Evolutionary conservation across 2,113 vertebrate genomes (phyloP).

Genomic region (Solea senegalensis): DNA sequence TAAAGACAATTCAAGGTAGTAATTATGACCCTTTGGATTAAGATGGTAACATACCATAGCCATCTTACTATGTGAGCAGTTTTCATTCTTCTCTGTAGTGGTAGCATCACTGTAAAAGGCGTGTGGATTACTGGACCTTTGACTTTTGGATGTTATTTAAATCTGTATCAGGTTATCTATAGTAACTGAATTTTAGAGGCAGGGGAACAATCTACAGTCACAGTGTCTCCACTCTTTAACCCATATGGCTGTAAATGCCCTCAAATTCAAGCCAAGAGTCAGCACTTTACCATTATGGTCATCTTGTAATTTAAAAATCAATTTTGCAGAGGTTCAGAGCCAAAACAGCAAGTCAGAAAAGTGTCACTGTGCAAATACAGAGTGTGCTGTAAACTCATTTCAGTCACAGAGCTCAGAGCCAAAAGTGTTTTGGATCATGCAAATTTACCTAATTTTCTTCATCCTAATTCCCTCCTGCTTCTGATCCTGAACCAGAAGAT

Average conservation of each 20-base stretch:
- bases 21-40: no score
- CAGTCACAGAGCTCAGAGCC: not conserved
- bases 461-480: not conserved
- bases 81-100: no score
- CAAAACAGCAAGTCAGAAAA: conserved; percentile 11
- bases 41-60: no score
- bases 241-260: not conserved
- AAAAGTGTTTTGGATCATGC: not conserved
- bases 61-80: no score
- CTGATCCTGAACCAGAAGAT: conserved; percentile 32
- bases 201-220: not conserved
- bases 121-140: not conserved
- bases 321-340: not conserved
- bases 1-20: no score
- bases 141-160: not conserved
- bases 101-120: not conserved
- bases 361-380: conserved; percentile 1
- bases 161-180: not conserved
- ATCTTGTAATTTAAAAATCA: not conserved
- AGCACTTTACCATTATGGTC: not conserved
- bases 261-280: not conserved
- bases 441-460: conserved; percentile 26
- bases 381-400: conserved; percentile 13
- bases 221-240: not conserved
- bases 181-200: not conserved